These are phyloP conservation scores for Podilymbus podiceps DNA, from an alignment of 2,113 vertebrate genomes.

Conservation along the genomic window DNA sequence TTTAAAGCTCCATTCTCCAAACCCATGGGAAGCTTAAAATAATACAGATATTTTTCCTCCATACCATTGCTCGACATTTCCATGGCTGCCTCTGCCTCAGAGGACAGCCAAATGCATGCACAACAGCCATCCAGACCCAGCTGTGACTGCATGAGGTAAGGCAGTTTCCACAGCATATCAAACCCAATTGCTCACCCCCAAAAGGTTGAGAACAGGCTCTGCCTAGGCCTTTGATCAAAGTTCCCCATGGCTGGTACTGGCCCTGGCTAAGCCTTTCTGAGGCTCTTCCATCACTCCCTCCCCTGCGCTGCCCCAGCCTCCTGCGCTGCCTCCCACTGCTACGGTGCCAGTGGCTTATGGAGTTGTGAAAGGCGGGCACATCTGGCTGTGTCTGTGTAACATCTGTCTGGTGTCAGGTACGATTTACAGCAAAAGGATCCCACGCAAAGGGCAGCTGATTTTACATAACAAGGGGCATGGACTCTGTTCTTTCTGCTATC, in stretches of 20 bases:
- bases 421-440: background rate
- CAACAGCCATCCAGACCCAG: background rate
- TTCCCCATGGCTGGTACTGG: background rate
- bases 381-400: conserved; percentile 24
- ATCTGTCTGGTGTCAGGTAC: conserved; percentile 49
- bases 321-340: background rate
- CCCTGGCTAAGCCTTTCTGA: background rate
- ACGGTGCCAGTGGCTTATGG: background rate
- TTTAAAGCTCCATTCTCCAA: background rate
- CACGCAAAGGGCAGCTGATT: background rate
- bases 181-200: background rate
- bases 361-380: background rate
- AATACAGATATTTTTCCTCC: background rate
- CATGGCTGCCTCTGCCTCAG: background rate
- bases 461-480: background rate
- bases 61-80: background rate
- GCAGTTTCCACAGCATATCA: background rate
- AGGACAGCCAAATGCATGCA: background rate
- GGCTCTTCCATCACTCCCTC: background rate
- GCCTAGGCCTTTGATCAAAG: background rate
- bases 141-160: background rate
- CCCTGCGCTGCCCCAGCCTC: background rate
- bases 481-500: background rate
- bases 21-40: background rate
- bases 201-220: background rate